Percentiles rank a stretch among this genome's conserved stretches.
Conservation (phyloP, 2,797 vertebrate genomes). For the Serranus cabrilla region DNA sequence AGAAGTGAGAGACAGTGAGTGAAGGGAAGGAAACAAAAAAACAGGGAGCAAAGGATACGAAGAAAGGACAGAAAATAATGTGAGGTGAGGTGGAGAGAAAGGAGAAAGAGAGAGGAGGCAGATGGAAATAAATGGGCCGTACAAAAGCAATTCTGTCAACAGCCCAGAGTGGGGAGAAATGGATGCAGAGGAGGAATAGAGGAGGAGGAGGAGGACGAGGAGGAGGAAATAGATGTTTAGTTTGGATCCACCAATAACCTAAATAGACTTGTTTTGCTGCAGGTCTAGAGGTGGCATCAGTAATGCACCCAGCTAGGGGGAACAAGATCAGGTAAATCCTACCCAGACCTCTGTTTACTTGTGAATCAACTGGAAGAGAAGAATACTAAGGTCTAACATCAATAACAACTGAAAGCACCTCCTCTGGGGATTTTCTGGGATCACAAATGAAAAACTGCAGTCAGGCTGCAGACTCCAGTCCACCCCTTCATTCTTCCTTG, state of each 20-base stretch:
- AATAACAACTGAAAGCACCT: constrained; percentile 38
- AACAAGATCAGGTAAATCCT: constrained; percentile 40
- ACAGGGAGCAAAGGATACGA: neutral
- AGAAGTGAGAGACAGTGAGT: neutral
- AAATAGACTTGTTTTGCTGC: constrained; percentile 61
- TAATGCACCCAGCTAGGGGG: constrained; percentile 1
- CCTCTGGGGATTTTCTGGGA: constrained; percentile 33
- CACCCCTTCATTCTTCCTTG: neutral
- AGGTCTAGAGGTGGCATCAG: constrained; percentile 32
- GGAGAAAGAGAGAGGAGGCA: constrained; percentile 38
- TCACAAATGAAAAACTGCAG: constrained; percentile 32
- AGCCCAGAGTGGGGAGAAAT: constrained; percentile 55
- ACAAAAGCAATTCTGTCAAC: constrained; percentile 71
- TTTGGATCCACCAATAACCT: constrained; percentile 58
- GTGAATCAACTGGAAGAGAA: constrained; percentile 31
- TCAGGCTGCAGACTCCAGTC: constrained; percentile 1
- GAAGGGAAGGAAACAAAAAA: neutral
- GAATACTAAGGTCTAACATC: constrained; percentile 16
- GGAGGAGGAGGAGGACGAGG: constrained; percentile 11
- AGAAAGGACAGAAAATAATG: constrained; percentile 37
- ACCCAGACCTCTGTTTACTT: constrained; percentile 22
- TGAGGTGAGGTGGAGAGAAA: constrained; percentile 43
- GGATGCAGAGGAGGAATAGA: constrained; percentile 31
- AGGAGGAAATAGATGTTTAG: constrained; percentile 64
- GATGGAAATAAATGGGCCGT: constrained; percentile 72